A percentile compares a stretch with the other conserved stretches of the same genome.
Evolutionary conservation across 1,140 invertebrate genomes (phyloP).

Genomic region (Drosophila pectinifera): DNA sequence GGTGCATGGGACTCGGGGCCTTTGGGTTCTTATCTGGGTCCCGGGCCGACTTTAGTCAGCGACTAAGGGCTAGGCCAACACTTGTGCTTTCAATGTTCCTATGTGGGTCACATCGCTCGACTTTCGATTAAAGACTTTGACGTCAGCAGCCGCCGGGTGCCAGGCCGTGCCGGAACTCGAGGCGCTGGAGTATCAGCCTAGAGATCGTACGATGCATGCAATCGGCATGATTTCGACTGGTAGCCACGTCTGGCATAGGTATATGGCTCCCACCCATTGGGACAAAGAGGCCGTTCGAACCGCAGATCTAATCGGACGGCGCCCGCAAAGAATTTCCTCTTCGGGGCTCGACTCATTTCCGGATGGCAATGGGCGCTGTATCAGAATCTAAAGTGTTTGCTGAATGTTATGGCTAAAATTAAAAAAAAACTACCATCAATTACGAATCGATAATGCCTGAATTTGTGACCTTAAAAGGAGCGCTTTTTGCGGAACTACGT

Average conservation of each 20-base stretch:
- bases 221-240: conserved; percentile 36
- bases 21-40: conserved; percentile 43
- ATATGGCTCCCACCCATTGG: conserved; percentile 14
- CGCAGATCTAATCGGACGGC: conserved; percentile 29
- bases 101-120: conserved; percentile 63
- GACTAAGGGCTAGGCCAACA: conserved; percentile 53
- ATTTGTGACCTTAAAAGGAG: conserved; percentile 23
- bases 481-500: conserved; percentile 11
- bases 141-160: conserved; percentile 46
- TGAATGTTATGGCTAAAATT: conserved; percentile 30
- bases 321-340: conserved; percentile 38
- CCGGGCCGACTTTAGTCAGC: conserved; percentile 48
- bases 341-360: conserved; percentile 74
- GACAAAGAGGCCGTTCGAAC: background rate
- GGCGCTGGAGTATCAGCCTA: conserved; percentile 15
- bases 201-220: conserved; percentile 72
- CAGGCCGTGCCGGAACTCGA: conserved; percentile 51
- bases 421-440: conserved; percentile 17
- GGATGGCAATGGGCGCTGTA: conserved; percentile 22
- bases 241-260: conserved; percentile 8
- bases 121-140: conserved; percentile 68
- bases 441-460: conserved; percentile 2
- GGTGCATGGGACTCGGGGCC: conserved; percentile 42
- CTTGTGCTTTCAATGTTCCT: conserved; percentile 55
- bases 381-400: background rate